phyloP scores from a whole-genome alignment of 2,113 vertebrate genomes.

The Tonatia bakeri region DNA sequence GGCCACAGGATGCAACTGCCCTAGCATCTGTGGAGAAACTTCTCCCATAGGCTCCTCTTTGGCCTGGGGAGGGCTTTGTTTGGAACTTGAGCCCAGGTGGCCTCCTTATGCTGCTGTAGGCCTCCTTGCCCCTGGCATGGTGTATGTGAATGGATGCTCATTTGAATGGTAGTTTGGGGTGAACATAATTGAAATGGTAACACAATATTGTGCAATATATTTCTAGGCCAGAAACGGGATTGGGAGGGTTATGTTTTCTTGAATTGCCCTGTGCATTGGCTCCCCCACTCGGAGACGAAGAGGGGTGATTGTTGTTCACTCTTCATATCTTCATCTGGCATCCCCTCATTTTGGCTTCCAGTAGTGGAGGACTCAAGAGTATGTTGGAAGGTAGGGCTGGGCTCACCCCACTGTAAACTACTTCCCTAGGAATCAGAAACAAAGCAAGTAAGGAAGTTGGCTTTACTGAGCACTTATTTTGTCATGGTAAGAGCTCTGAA shows the following conservation, averaged over 20 bases:
- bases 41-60: not conserved
- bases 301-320: not conserved
- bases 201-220: not conserved
- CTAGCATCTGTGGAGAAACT: not conserved
- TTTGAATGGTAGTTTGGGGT: not conserved
- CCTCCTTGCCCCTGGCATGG: not conserved
- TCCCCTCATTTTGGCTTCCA: not conserved
- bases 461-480: not conserved
- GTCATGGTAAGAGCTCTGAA: not conserved
- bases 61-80: not conserved
- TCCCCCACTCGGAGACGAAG: not conserved
- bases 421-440: not conserved
- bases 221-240: not conserved
- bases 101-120: not conserved
- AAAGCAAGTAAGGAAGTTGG: not conserved
- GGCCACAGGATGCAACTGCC: not conserved
- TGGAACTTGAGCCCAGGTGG: not conserved
- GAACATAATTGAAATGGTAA: constrained; percentile 16
- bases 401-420: not conserved
- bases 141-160: not conserved
- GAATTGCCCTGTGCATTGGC: not conserved
- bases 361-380: not conserved
- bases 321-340: not conserved
- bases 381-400: not conserved
- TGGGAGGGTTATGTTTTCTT: not conserved